phyloP scores from a whole-genome alignment of 2,888 invertebrate species.

The Cephus nigrinus region DNA sequence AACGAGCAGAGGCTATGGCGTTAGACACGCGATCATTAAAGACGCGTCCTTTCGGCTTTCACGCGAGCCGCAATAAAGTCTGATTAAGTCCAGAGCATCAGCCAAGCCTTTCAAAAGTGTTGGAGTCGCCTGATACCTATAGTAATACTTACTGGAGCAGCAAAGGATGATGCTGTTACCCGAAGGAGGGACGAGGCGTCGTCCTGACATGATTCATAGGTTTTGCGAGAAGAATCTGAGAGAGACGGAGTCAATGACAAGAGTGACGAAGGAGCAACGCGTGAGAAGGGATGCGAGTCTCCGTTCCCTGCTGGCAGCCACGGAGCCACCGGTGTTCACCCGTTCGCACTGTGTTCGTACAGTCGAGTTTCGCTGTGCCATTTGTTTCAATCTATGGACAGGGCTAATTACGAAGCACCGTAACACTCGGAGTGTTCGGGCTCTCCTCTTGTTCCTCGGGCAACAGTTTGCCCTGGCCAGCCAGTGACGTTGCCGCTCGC shows the following conservation, averaged over 20 bases:
- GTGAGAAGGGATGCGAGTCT: slow-evolving; percentile 68
- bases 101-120: neutral
- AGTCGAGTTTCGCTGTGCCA: slow-evolving; percentile 52
- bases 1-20: slow-evolving; percentile 17
- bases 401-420: slow-evolving; percentile 56
- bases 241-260: neutral
- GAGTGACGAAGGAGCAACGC: slow-evolving; percentile 18
- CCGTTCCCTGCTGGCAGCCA: slow-evolving; percentile 60
- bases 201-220: slow-evolving; percentile 5
- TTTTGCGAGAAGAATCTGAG: slow-evolving; percentile 8
- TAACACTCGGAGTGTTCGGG: slow-evolving; percentile 19
- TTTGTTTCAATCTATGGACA: slow-evolving; percentile 69
- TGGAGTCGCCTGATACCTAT: neutral
- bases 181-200: neutral
- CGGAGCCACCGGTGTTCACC: slow-evolving; percentile 16
- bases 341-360: slow-evolving; percentile 19
- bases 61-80: neutral
- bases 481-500: slow-evolving; percentile 30
- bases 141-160: neutral
- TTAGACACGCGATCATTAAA: slow-evolving; percentile 22
- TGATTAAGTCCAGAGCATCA: neutral
- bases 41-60: neutral
- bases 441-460: slow-evolving; percentile 1
- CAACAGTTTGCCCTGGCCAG: slow-evolving; percentile 13
- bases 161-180: neutral